Evolutionary conservation across 1,140 invertebrate genomes (phyloP), one percentile per base, ranked within the genome.

Genomic region (Neomicropteryx cornuta): DNA sequence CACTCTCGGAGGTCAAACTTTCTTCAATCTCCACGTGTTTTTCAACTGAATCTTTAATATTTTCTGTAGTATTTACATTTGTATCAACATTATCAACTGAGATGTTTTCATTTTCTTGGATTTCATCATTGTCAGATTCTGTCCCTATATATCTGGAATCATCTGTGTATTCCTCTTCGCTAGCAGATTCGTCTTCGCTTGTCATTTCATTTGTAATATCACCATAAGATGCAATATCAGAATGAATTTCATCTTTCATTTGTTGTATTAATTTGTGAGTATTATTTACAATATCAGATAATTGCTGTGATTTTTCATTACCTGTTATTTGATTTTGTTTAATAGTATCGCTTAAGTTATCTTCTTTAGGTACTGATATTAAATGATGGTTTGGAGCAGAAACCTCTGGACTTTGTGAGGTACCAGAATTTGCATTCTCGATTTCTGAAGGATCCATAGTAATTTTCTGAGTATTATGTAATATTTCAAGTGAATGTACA

Each of bases 181-280:
- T 55, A 21, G 63, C 61, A 22, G 56, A 52, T 38, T 63, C 37
- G 32, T 62, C 52, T 16, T 60, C 54, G 29, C 52, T 48, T 38
- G 53, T 50, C 36, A 53, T 52, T 36, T 58, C 53, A 29, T 57
- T 56, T 45, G 64, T 58, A 42, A 63, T 62, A 23, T 57, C 54
- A 37, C 64, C 60, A 36, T 58, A 55, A 42, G 69, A 70, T 43
- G 69, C 69, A 33, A 73, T 73, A 52, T 74, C 71, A 36, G 69
- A 68, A 47, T 71, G 69, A 39, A 75, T 73, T 62, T 75, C 72
- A 41, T 72, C 69, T 51, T 68, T 70, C 72, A 75, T 74, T 60
- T 73, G 72, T 41, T 74, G 72, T 31, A 75, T 73, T 38, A 75
- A 42, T 22, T 63, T 62, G 49, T 74, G 71, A 6, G 73, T 75